Conservation (phyloP, 2,888 invertebrate genomes). For the Yponomeuta sedellus region DNA sequence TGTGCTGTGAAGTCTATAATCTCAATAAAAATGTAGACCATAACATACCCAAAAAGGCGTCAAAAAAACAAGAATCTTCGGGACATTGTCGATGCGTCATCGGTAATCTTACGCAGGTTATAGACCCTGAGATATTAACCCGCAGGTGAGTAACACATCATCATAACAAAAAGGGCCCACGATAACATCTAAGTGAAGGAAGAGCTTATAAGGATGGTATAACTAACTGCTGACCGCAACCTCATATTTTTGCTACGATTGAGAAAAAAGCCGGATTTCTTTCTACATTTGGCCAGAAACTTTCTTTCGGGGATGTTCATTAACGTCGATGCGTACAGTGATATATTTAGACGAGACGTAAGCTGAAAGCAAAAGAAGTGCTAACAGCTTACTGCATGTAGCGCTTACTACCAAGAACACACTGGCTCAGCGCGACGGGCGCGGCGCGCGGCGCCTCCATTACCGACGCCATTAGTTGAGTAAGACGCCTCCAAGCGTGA, state of each 20-base stretch:
- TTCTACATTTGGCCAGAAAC: too few species aligned
- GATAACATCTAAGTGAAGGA: slow-evolving; percentile 1
- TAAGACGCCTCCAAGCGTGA: slow-evolving; percentile 17
- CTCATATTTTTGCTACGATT: too few species aligned
- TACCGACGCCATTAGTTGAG: slow-evolving; percentile 21
- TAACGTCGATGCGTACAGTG: too few species aligned
- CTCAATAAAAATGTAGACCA: too few species aligned
- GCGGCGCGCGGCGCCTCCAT: slow-evolving; percentile 19
- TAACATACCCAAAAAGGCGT: neutral
- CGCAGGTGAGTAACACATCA: slow-evolving; percentile 26
- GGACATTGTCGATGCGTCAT: slow-evolving; percentile 36
- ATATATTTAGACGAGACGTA: too few species aligned
- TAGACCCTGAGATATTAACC: slow-evolving; percentile 44
- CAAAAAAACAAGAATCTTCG: slow-evolving; percentile 25
- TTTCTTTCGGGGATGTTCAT: too few species aligned
- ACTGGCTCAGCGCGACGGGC: slow-evolving; percentile 3
- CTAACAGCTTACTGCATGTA: too few species aligned
- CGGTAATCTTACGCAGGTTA: slow-evolving; percentile 34
- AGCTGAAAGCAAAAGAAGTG: too few species aligned
- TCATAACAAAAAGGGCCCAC: slow-evolving; percentile 19
- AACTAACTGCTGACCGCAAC: too few species aligned
- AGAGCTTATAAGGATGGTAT: neutral
- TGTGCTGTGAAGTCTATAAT: too few species aligned
- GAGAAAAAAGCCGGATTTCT: too few species aligned
- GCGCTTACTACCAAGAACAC: too few species aligned